Base-by-base conservation (phyloP, 2,888 invertebrate species). In the Amphiduros pacificus region DNA sequence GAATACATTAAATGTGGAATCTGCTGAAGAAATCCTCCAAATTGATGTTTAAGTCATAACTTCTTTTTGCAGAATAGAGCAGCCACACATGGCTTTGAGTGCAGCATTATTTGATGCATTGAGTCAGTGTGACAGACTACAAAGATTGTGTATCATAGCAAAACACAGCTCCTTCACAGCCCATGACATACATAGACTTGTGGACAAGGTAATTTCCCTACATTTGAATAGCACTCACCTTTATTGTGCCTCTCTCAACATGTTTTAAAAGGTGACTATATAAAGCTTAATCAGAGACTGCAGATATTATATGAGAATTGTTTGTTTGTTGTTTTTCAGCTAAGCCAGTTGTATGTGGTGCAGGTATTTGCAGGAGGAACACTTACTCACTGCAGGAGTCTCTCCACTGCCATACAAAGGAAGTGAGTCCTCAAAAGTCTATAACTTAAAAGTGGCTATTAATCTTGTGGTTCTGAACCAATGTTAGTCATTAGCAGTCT, bases 141-240 rank as follows among this genome's bases (percentile, higher is more conserved):
- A 77, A 61, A 65, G 78, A 49, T 65, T 79, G 27, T 76, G 77
- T 65, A 67, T 79, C 24, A 67, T 77, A 5, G 74, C 78, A 27
- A 74, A 74, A 52, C 73, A 75, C 61, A 73, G 75, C n/a, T 60
- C 67, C 48, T 65, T 71, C 53, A 68, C 73, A n/a, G 63, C 71
- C 3, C 65, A 65, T 48, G 68, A 72, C 22, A 65, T 77, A 17
- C 68, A 70, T 50, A 66, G 65, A n/a, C 69, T 71, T 32, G 67
- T 76, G 48, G 71, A 73, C 51, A 64, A 73, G 72, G 78, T 78
- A 59, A 60, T 63, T 14, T 20, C 22, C 36, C 14, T 36, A 17
- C 36, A 14, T 9, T 17, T 11, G 36, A 14, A 14, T 36, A 36
- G 17, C 36, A 14, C 14, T 36, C 14, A 36, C 14, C 36, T 11